Conservation (phyloP, 2,797 vertebrate species). For the Rhynchonycteris naso region DNA sequence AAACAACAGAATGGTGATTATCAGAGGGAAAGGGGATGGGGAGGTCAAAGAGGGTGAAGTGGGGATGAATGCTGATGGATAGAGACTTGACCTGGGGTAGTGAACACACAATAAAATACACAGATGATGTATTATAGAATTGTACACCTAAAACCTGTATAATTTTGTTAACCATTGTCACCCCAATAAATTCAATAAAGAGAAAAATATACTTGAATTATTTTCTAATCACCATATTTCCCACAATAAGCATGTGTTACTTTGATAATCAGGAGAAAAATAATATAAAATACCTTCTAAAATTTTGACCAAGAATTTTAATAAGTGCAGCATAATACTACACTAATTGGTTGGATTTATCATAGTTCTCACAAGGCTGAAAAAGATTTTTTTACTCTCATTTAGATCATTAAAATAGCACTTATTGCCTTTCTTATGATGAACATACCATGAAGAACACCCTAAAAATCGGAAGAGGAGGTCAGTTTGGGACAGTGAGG, state of each 20-base stretch:
- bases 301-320: neutral
- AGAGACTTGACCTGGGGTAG: neutral
- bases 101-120: neutral
- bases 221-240: neutral
- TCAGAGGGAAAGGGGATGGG: neutral
- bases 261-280: neutral
- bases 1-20: neutral
- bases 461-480: neutral
- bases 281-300: neutral
- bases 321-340: neutral
- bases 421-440: neutral
- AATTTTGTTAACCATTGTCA: neutral
- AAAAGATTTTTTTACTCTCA: neutral
- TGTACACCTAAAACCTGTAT: neutral
- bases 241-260: neutral
- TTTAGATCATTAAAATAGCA: constrained; percentile 35
- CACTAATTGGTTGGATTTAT: constrained; percentile 31
- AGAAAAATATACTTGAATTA: neutral
- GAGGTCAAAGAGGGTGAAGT: neutral
- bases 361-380: neutral
- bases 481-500: neutral
- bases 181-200: neutral
- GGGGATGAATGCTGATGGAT: neutral
- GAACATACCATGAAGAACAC: neutral
- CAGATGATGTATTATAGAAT: neutral